phyloP scores from a whole-genome alignment of 2,888 invertebrate species.

The Polydrusus tereticollis region DNA sequence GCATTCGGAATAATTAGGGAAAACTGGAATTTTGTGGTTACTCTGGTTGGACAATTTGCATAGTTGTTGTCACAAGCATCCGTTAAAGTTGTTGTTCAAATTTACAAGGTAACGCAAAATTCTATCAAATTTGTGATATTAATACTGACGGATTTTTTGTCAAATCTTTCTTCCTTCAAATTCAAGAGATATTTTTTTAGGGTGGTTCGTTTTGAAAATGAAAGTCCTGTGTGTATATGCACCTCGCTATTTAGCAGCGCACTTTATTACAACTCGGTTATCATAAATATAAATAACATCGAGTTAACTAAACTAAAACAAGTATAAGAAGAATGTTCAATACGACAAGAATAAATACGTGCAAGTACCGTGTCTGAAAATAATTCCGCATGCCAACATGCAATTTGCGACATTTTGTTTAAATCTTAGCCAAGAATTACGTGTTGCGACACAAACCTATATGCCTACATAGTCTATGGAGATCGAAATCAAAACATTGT shows the following conservation, averaged over 20 bases:
- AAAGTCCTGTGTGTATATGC: too few species aligned
- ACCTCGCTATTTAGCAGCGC: too few species aligned
- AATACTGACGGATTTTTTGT: too few species aligned
- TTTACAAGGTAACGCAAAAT: too few species aligned
- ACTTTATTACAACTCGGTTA: too few species aligned
- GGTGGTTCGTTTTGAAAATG: too few species aligned
- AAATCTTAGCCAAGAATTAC: conserved; percentile 33
- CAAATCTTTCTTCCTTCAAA: too few species aligned
- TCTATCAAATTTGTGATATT: too few species aligned
- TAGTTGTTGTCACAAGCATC: background rate
- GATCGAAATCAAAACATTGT: too few species aligned
- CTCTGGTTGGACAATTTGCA: background rate
- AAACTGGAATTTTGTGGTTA: background rate
- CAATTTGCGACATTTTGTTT: conserved; percentile 18
- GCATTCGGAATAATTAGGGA: background rate
- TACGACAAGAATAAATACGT: conserved; percentile 19
- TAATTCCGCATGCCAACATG: conserved; percentile 40
- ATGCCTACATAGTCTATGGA: too few species aligned
- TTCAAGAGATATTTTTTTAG: too few species aligned
- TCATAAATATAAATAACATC: background rate
- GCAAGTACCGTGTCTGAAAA: conserved; percentile 33
- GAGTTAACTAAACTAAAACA: conserved; percentile 1
- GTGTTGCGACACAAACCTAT: conserved; percentile 4
- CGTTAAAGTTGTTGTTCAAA: background rate
- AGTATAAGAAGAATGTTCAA: conserved; percentile 4